A percentile compares a stretch with the other conserved stretches of the same genome.
Conservation (phyloP, 2,888 invertebrate species). For the Dastarcus helophoroides region DNA sequence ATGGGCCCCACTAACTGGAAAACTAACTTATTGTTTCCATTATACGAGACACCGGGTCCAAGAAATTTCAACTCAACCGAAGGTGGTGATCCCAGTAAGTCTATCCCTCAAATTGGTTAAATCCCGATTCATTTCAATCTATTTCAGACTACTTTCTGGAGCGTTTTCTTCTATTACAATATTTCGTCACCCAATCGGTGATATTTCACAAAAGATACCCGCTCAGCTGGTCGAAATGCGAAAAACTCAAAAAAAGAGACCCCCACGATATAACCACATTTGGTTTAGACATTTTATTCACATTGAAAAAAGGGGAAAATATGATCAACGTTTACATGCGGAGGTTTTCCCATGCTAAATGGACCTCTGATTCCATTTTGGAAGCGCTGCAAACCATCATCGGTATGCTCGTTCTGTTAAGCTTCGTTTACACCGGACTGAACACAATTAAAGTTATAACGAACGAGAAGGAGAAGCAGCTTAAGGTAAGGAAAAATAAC, state of each 20-base stretch:
- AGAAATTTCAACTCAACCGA: conserved; percentile 39
- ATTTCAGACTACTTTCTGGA: no score
- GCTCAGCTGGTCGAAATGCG: no score
- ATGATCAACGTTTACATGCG: no score
- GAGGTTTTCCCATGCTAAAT: neutral
- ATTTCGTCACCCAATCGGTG: no score
- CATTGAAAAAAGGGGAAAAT: no score
- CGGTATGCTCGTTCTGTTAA: conserved; percentile 67
- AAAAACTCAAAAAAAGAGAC: no score
- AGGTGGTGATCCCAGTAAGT: conserved; percentile 52
- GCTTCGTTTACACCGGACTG: conserved; percentile 71
- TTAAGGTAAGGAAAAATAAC: conserved; percentile 59
- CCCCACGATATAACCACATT: no score
- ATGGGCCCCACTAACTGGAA: conserved; percentile 43
- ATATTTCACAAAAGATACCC: no score
- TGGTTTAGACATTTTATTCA: no score
- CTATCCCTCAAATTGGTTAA: no score
- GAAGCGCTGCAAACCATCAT: conserved; percentile 44
- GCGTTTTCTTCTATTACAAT: no score
- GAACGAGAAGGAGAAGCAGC: conserved; percentile 61
- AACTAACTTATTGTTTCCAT: conserved; percentile 55
- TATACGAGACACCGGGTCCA: conserved; percentile 56
- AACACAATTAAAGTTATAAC: conserved; percentile 64
- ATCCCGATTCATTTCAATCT: no score
- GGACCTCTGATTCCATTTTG: neutral